A percentile compares a stretch with the other conserved stretches of the same genome.
These are phyloP conservation scores for Odocoileus hemionus DNA, from an alignment of 2,113 vertebrate species.

Conservation along the genomic window DNA sequence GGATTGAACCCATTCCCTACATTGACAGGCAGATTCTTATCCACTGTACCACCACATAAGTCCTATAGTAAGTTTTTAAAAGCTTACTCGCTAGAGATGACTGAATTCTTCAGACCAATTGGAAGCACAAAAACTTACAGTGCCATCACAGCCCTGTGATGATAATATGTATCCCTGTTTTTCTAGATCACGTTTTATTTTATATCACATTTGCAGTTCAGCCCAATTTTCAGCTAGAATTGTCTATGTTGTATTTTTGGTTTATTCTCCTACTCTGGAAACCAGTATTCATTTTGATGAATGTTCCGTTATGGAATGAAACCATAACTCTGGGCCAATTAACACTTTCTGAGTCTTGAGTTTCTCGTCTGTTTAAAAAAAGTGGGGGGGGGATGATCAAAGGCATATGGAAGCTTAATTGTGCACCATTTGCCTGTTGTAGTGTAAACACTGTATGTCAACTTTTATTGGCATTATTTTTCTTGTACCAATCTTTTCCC, in stretches of 20 bases:
- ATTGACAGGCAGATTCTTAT: not conserved
- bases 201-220: not conserved
- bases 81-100: not conserved
- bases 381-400: fast-evolving
- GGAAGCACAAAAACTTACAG: not conserved
- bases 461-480: not conserved
- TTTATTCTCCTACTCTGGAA: not conserved
- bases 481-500: not conserved
- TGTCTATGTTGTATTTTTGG: not conserved
- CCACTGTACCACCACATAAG: not conserved
- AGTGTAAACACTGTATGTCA: not conserved
- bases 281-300: not conserved
- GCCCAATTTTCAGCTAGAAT: not conserved
- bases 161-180: not conserved
- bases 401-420: not conserved
- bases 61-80: not conserved
- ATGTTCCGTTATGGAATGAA: not conserved
- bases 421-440: not conserved
- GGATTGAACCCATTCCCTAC: not conserved
- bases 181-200: not conserved
- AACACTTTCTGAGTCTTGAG: not conserved
- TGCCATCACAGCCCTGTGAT: not conserved
- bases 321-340: not conserved
- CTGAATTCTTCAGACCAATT: not conserved
- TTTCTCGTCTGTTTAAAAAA: not conserved